Percentiles rank a stretch among this genome's conserved stretches.
Evolutionary conservation across 2,113 vertebrate species (phyloP).

Genomic region (Jacana jacana): DNA sequence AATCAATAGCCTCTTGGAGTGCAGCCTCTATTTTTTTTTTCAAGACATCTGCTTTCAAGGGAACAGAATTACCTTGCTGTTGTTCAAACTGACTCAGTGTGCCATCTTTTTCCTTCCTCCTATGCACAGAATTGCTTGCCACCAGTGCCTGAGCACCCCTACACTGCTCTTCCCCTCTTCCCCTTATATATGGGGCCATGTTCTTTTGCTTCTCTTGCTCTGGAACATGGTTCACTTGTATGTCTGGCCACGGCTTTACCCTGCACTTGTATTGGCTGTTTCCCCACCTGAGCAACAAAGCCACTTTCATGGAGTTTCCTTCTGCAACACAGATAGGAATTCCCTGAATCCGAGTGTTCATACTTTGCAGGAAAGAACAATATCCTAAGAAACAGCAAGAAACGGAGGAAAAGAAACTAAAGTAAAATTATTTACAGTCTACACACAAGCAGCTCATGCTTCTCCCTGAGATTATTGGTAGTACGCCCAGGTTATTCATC

Average conservation of each 20-base stretch:
- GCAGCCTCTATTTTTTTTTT: background rate
- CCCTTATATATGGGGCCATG: background rate
- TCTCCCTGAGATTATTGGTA: background rate
- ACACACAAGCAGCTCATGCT: background rate
- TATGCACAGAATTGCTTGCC: background rate
- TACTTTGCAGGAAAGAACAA: background rate
- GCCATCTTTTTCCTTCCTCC: background rate
- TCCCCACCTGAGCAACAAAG: background rate
- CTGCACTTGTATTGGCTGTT: background rate
- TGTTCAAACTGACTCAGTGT: background rate
- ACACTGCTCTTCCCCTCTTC: background rate
- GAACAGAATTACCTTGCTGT: background rate
- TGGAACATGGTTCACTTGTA: background rate
- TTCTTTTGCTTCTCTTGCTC: background rate
- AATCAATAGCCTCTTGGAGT: background rate
- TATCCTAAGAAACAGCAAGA: background rate
- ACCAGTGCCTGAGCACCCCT: background rate
- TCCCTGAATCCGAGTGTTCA: background rate
- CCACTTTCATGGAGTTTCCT: background rate
- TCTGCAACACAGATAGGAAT: background rate
- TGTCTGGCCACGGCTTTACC: background rate
- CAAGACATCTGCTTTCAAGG: background rate
- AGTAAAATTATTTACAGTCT: background rate
- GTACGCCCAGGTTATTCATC: background rate
- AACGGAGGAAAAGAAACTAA: background rate